Percentiles rank a stretch among this genome's conserved stretches.
These are phyloP conservation scores for Dugesia japonica DNA, from an alignment of 2,888 invertebrate genomes.

Conservation along the genomic window DNA sequence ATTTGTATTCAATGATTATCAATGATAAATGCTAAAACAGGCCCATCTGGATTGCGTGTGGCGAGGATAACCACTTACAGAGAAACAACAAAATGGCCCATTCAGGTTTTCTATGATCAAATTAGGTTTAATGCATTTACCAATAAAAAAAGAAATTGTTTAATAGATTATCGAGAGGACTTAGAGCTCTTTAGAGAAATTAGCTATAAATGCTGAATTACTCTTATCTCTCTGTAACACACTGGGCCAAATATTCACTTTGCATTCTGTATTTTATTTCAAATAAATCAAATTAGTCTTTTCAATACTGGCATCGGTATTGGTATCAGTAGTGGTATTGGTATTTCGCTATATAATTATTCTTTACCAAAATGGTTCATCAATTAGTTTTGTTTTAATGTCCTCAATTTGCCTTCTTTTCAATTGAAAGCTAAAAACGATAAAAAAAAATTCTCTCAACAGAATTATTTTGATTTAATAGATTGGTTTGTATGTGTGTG, in stretches of 20 bases:
- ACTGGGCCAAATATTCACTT: neutral
- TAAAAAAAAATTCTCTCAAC: too few relatives aligned
- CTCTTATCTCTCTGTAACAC: slow-evolving; percentile 2
- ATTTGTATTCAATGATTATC: too few relatives aligned
- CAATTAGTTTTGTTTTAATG: too few relatives aligned
- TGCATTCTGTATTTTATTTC: neutral
- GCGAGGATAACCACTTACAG: neutral
- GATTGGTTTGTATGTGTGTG: too few relatives aligned
- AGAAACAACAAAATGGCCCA: neutral
- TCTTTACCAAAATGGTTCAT: too few relatives aligned
- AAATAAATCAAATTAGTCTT: neutral
- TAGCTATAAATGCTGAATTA: slow-evolving; percentile 14
- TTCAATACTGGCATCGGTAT: neutral
- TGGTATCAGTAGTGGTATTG: neutral
- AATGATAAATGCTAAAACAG: neutral
- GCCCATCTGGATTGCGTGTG: neutral
- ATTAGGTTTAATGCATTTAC: neutral
- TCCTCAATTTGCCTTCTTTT: too few relatives aligned
- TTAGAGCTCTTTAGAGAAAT: slow-evolving; percentile 9
- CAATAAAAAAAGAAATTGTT: slow-evolving; percentile 10
- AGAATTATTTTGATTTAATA: too few relatives aligned
- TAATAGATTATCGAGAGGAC: slow-evolving; percentile 7
- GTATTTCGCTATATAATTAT: too few relatives aligned
- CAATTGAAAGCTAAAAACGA: too few relatives aligned
- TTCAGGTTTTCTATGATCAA: neutral